These are phyloP conservation scores for Heliconius melpomene DNA, from an alignment of 1,140 invertebrate genomes.

Conservation along the genomic window DNA sequence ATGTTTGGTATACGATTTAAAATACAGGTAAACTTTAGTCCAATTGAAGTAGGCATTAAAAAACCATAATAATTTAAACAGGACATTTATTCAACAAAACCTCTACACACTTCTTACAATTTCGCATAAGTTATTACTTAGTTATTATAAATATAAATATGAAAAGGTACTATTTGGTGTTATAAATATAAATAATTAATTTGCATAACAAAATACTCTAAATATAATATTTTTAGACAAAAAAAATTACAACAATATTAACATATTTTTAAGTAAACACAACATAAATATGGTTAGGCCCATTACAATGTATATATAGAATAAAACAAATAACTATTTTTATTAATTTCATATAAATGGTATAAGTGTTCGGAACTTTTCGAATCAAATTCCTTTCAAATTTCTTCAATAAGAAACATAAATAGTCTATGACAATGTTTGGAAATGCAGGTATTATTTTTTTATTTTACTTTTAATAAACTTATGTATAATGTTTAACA, in stretches of 20 bases:
- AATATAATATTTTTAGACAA: constrained; percentile 47
- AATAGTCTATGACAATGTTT: background rate
- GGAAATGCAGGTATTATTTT: background rate
- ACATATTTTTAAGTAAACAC: constrained; percentile 33
- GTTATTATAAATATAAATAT: constrained; percentile 49
- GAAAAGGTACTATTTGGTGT: constrained; percentile 73
- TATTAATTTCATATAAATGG: background rate
- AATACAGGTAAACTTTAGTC: too few relatives aligned
- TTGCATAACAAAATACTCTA: constrained; percentile 60
- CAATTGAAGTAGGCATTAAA: background rate
- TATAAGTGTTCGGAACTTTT: background rate
- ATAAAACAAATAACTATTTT: background rate
- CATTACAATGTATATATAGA: background rate
- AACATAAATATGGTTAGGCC: background rate
- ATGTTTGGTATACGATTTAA: too few relatives aligned
- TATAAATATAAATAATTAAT: constrained; percentile 70
- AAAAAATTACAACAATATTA: constrained; percentile 61
- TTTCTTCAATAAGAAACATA: too few relatives aligned
- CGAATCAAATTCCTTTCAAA: background rate
- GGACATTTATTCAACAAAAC: constrained; percentile 80
- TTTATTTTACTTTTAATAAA: background rate
- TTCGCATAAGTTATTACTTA: constrained; percentile 43
- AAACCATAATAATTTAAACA: constrained; percentile 57
- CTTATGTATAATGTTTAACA: background rate
- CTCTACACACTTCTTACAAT: constrained; percentile 73